Conservation (phyloP, 2,888 invertebrate species). For the Cancer borealis region DNA sequence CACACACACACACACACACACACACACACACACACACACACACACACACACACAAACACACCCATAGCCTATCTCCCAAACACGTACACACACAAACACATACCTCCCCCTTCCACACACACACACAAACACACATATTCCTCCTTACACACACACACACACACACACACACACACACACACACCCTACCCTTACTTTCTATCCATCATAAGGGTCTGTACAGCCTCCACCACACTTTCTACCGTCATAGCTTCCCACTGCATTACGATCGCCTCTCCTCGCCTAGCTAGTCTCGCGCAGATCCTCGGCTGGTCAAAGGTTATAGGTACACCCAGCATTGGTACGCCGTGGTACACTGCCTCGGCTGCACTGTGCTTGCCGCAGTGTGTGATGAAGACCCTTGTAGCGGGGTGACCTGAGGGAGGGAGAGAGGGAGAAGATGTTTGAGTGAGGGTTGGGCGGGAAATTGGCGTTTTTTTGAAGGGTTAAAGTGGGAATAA, state of each 20-base stretch:
- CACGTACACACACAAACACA: background rate
- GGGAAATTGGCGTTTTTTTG: too few species aligned
- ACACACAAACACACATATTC: background rate
- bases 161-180: background rate
- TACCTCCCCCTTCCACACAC: background rate
- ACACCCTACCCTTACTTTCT: background rate
- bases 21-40: background rate
- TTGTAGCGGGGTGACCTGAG: background rate
- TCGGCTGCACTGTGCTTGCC: slow-evolving; percentile 77
- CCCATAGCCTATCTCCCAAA: too few species aligned
- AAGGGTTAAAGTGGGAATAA: too few species aligned
- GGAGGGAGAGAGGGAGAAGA: slow-evolving; percentile 42
- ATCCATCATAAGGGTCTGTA: slow-evolving; percentile 48
- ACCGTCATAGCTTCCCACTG: slow-evolving; percentile 71
- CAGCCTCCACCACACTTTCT: slow-evolving; percentile 20
- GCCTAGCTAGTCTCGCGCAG: slow-evolving; percentile 61
- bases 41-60: background rate
- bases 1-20: slow-evolving; percentile 7
- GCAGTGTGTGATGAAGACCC: slow-evolving; percentile 77
- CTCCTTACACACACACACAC: background rate
- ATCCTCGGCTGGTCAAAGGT: slow-evolving; percentile 73
- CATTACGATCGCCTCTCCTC: slow-evolving; percentile 68
- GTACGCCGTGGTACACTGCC: slow-evolving; percentile 77
- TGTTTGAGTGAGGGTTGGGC: background rate
- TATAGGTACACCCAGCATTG: slow-evolving; percentile 72